Conservation (phyloP, 2,797 vertebrate species). For the Salmo trutta region DNA sequence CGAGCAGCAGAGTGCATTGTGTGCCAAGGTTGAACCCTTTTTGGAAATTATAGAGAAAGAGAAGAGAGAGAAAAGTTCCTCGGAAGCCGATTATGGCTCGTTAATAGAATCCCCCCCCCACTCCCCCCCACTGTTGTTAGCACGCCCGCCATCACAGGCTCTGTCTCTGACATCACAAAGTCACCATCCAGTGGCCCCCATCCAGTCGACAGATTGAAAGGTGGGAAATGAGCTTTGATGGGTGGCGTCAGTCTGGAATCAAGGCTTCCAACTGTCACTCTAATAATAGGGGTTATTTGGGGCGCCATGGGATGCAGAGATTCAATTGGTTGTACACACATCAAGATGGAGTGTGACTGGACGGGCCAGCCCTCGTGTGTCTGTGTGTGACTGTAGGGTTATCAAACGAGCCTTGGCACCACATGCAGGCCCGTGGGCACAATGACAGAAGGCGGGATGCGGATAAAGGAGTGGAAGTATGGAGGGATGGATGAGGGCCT, state of each 20-base stretch:
- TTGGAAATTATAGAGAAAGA: background rate
- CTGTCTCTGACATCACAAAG: background rate
- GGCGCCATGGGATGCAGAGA: conserved; percentile 31
- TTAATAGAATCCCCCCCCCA: conserved; percentile 48
- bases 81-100: conserved; percentile 56
- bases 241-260: conserved; percentile 42
- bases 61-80: background rate
- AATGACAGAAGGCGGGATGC: background rate
- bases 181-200: background rate
- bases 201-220: background rate
- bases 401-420: conserved; percentile 12
- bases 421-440: conserved; percentile 3
- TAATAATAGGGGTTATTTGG: conserved; percentile 60
- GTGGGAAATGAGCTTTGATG: background rate
- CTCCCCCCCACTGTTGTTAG: background rate
- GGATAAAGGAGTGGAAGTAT: conserved; percentile 7
- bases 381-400: background rate
- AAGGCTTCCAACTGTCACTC: conserved; percentile 29
- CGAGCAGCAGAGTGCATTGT: conserved; percentile 5
- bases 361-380: conserved; percentile 33
- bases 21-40: background rate
- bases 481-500: background rate
- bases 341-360: conserved; percentile 38
- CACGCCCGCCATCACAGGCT: background rate
- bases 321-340: conserved; percentile 50